phyloP scores from a whole-genome alignment of 2,888 invertebrate species.

The Eucriotettix oculatus region DNA sequence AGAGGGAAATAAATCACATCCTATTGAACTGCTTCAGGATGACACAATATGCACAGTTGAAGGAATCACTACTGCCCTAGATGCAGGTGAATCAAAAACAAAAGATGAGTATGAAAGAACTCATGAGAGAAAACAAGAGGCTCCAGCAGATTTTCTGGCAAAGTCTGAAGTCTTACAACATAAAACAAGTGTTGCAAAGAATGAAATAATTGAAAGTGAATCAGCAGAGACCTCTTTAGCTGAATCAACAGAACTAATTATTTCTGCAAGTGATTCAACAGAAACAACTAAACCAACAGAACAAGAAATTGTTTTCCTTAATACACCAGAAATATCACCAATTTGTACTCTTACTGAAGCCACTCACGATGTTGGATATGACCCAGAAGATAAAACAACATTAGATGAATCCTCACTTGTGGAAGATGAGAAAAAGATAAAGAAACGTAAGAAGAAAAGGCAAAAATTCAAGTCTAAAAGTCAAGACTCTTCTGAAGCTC shows the following conservation, averaged over 20 bases:
- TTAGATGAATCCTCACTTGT: conserved; percentile 31
- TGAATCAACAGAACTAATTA: conserved; percentile 34
- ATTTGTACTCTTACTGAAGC: conserved; percentile 29
- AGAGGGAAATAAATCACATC: too few relatives aligned
- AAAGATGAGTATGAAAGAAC: too few relatives aligned
- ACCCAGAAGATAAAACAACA: conserved; percentile 47
- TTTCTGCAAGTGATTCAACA: conserved; percentile 32
- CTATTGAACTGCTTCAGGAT: too few relatives aligned
- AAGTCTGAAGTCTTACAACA: too few relatives aligned
- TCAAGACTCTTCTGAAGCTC: too few relatives aligned
- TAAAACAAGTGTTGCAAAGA: not conserved
- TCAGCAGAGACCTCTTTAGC: conserved; percentile 31
- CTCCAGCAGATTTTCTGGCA: too few relatives aligned
- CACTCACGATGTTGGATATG: conserved; percentile 49
- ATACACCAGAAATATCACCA: conserved; percentile 17
- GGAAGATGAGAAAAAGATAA: conserved; percentile 33
- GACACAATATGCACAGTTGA: too few relatives aligned
- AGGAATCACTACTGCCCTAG: too few relatives aligned
- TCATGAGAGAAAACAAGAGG: too few relatives aligned
- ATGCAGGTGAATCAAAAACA: too few relatives aligned
- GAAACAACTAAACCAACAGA: conserved; percentile 35
- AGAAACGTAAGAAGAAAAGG: conserved; percentile 27
- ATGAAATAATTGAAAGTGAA: not conserved
- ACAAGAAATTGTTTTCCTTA: conserved; percentile 21
- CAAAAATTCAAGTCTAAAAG: conserved; percentile 9